Conservation (phyloP, 2,888 invertebrate genomes). For the Drosophila leonis region DNA sequence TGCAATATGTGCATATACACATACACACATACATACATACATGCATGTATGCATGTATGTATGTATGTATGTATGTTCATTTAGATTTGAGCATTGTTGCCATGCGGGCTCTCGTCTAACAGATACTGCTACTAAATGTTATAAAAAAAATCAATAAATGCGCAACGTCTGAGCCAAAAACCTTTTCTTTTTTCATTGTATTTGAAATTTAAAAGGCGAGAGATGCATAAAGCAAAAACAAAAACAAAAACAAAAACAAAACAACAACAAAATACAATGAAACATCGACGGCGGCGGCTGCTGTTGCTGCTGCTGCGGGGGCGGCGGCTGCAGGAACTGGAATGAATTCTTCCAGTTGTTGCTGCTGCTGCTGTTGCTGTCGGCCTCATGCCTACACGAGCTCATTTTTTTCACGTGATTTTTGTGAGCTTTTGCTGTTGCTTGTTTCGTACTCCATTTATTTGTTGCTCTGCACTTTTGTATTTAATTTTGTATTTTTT, state of each 20-base stretch:
- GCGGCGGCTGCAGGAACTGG: slow-evolving; percentile 18
- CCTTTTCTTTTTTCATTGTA: slow-evolving; percentile 8
- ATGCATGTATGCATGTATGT: slow-evolving; percentile 19
- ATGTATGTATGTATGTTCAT: slow-evolving; percentile 29
- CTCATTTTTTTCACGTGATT: not conserved
- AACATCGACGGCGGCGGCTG: not conserved
- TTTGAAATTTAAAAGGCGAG: slow-evolving; percentile 36
- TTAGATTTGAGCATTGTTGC: slow-evolving; percentile 45
- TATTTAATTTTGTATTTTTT: slow-evolving; percentile 12
- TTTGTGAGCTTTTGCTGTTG: slow-evolving; percentile 8
- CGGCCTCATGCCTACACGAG: slow-evolving; percentile 42
- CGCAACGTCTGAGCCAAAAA: slow-evolving; percentile 35
- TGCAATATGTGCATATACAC: not conserved
- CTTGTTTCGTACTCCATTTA: slow-evolving; percentile 19
- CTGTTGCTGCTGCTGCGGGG: not conserved
- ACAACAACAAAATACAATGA: slow-evolving; percentile 3
- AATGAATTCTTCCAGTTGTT: slow-evolving; percentile 27
- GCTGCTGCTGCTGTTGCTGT: slow-evolving; percentile 16
- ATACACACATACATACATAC: not conserved
- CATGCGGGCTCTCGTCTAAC: slow-evolving; percentile 44
- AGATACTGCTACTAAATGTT: slow-evolving; percentile 34
- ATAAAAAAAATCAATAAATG: slow-evolving; percentile 47
- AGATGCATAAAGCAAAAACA: slow-evolving; percentile 44
- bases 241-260: slow-evolving; percentile 13
- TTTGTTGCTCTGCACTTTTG: slow-evolving; percentile 41